Evolutionary conservation across 2,113 vertebrate species (phyloP), one percentile per base, ranked within the genome.

Genomic region (Struthidea cinerea): DNA sequence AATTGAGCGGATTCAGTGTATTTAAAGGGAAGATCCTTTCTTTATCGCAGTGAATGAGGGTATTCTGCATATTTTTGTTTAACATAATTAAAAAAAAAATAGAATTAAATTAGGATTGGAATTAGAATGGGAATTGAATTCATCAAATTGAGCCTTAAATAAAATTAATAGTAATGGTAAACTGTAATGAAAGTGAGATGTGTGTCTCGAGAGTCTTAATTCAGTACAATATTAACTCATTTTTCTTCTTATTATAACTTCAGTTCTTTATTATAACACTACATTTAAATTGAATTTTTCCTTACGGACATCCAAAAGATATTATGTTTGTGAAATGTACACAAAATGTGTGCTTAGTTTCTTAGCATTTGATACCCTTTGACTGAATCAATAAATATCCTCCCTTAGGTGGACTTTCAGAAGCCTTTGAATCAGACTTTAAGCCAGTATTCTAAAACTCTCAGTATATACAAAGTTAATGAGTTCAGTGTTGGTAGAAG

Each of bases 131-230:
- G 57, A 88, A 93, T 80, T 90, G 47, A 95, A 26, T 74, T 94
- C 60, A 89, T 70, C 55, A 67, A 84, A 47, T 59, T 75, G 65
- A 83, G 37, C 56, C 60, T 96, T 95, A 95, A 91, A 82, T 93
- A 92, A 89, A 93, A 91, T 77, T 84, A 94, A 68, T 74, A 77
- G 32, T 86, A 35, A 63, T 16, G 7, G 26, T 90, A 93, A 91
- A 86, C 47, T 60, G 16, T 41, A 84, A 82, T 10, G 7, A 77
- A 91, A 91, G 47, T 82, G 87, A 88, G 41, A 68, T 14, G 7
- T 32, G 10, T 65, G 32, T 82, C 87, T 87, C 35, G 1, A n/a
- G 75, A 90, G 79, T 32, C 22, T 90, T 92, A 74, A 87, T 67
- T 82, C 55, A 84, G 22, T 26, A 56, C 16, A 81, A 4, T 57